Percentiles rank a stretch among this genome's conserved stretches.
These are phyloP conservation scores for Takifugu flavidus DNA, from an alignment of 2,113 vertebrate species.

Conservation along the genomic window DNA sequence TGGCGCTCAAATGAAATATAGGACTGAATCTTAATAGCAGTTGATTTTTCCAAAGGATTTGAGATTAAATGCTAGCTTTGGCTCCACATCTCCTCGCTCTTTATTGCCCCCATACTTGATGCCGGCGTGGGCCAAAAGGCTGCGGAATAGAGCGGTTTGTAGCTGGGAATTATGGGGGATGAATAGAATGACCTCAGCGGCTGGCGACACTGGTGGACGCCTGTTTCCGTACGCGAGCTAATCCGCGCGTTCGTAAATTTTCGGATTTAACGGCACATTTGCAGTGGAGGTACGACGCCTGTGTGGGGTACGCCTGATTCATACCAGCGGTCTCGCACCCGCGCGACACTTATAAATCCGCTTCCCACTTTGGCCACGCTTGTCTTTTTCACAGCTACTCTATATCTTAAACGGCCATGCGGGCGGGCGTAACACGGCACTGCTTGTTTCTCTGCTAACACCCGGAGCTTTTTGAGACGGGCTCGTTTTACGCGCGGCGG, in stretches of 20 bases:
- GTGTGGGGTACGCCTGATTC: constrained; percentile 47
- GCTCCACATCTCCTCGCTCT: constrained; percentile 21
- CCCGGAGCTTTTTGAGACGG: constrained; percentile 34
- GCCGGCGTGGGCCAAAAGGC: constrained; percentile 29
- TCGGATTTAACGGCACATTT: constrained; percentile 35
- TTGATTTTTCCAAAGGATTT: constrained; percentile 46
- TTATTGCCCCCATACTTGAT: constrained; percentile 31
- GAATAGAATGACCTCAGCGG: constrained; percentile 20
- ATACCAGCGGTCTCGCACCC: constrained; percentile 50
- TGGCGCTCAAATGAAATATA: constrained; percentile 48
- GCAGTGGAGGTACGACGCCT: constrained; percentile 20
- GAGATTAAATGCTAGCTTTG: constrained; percentile 31
- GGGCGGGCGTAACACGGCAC: constrained; percentile 66
- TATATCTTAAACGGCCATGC: constrained; percentile 44
- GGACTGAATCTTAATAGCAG: constrained; percentile 41
- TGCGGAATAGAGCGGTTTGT: constrained; percentile 34
- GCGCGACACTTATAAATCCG: constrained; percentile 60
- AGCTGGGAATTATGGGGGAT: constrained; percentile 22
- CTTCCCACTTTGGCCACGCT: constrained; percentile 54
- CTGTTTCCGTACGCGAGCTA: constrained; percentile 13
- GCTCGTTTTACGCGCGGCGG: constrained; percentile 46
- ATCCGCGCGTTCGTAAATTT: constrained; percentile 18
- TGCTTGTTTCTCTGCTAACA: constrained; percentile 60
- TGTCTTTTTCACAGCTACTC: constrained; percentile 68
- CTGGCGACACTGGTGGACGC: constrained; percentile 8